Base-by-base conservation (phyloP, 2,797 vertebrate species). In the Fratercula arctica region DNA sequence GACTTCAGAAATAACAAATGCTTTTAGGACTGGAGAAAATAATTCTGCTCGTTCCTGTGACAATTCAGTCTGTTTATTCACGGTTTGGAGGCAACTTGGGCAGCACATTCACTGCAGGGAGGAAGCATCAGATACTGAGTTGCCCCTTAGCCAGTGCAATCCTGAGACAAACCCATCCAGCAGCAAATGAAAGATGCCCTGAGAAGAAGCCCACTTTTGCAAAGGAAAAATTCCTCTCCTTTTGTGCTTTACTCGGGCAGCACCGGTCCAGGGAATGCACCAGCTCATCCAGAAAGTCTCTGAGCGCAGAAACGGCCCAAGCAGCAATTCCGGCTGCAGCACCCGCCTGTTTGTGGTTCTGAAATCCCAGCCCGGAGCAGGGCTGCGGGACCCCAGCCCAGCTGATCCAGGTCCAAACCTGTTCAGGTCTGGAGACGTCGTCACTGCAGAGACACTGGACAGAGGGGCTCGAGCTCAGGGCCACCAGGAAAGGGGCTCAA, bases 331-430 rank as follows among this genome's bases (percentile, higher is more conserved):
- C 0, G 0, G 9, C 41, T 8, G 33, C 56, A 74, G 54, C 12
- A 1, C 54, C 54, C 7, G 8, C 2, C 3, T 5, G 19, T 13
- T 17, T 3, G 29, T 10, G 25, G 39, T 54, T 39, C 46, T 24
- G 6, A 78, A 21, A 20, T 18, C n/a, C 39, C 51, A 61, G 14
- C 13, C 33, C 37, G 0, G 0, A 13, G 24, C 56, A 29, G 28
- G 19, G 35, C 41, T 2, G 4, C 24, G 33, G 48, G 68, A 68
- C 24, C 43, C 17, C 35, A 37, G 63, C 54, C 21, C 14, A 19
- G 51, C 39, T 16, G 17, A 50, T 26, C 20, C 33, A 16, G 50
- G 37, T 28, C 23, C 7, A 13, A 17, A 54, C 4, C 13, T 29
- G 19, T 13, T 70, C 23, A 8, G 33, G 15, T 29, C 64, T 48